Conservation (phyloP, 2,797 vertebrate species). For the Pogoniulus pusillus region DNA sequence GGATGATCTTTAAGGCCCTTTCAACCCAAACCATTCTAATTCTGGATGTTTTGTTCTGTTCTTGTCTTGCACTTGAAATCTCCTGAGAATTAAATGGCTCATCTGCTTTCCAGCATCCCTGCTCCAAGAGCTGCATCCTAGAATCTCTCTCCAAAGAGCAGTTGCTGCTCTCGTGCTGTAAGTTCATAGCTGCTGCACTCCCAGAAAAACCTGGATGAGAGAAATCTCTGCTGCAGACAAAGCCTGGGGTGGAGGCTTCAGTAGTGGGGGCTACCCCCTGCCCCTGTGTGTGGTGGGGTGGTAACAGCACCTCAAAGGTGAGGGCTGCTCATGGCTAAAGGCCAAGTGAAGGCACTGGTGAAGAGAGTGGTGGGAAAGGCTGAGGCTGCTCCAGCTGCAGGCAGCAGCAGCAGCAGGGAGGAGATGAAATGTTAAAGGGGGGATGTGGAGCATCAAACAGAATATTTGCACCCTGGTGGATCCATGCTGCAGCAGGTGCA, state of each 20-base stretch:
- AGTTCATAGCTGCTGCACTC: rapidly evolving
- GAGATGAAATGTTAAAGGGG: rapidly evolving
- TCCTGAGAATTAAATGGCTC: not conserved
- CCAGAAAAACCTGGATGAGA: not conserved
- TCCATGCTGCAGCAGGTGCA: rapidly evolving
- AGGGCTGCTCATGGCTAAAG: not conserved
- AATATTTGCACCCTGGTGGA: not conserved
- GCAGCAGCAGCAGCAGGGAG: not conserved
- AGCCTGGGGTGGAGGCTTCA: not conserved
- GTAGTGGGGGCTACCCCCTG: not conserved
- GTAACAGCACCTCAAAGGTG: not conserved
- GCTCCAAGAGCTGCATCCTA: not conserved
- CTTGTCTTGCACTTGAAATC: not conserved
- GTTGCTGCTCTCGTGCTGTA: rapidly evolving
- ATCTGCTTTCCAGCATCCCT: not conserved
- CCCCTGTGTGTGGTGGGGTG: rapidly evolving
- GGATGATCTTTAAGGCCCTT: no score
- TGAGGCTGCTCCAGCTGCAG: not conserved
- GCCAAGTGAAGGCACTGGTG: not conserved
- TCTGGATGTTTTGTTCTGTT: not conserved
- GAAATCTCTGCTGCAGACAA: not conserved
- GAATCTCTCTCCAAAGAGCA: not conserved
- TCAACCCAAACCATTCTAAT: no score
- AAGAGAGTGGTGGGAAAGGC: no score
- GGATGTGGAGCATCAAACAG: not conserved